Percentiles rank a stretch among this genome's conserved stretches.
These are phyloP conservation scores for Perodicticus potto DNA, from an alignment of 2,797 vertebrate species.

Conservation along the genomic window DNA sequence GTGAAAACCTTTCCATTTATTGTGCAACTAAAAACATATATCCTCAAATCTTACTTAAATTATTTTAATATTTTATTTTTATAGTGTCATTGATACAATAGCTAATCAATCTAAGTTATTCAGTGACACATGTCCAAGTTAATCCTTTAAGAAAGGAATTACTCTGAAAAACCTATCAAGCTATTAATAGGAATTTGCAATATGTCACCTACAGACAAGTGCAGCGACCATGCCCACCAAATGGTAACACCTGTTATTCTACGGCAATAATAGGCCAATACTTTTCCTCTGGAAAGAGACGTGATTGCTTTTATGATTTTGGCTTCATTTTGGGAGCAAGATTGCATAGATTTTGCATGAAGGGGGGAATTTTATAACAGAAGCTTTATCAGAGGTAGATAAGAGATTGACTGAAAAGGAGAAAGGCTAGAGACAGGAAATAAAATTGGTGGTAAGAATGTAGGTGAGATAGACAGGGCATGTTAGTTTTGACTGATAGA, in stretches of 20 bases:
- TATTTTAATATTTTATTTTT: background rate
- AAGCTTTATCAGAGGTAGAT: background rate
- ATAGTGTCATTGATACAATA: background rate
- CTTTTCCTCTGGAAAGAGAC: background rate
- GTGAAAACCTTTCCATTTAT: constrained; percentile 2
- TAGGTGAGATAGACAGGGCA: background rate
- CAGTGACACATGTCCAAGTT: background rate
- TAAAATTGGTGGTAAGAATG: constrained; percentile 5
- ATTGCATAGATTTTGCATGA: constrained; percentile 42
- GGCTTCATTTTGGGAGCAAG: constrained; percentile 14
- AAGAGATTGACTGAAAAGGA: background rate
- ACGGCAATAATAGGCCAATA: background rate
- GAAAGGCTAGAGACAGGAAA: background rate
- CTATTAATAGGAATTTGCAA: background rate
- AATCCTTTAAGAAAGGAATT: background rate
- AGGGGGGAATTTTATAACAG: constrained; percentile 44
- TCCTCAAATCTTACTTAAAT: background rate
- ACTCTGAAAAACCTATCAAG: background rate
- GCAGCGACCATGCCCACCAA: background rate
- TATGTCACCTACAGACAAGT: background rate
- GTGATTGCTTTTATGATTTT: constrained; percentile 56
- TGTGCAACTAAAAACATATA: background rate
- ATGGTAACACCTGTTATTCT: background rate
- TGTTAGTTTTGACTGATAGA: background rate
- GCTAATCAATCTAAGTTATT: background rate